A percentile compares a stretch with the other conserved stretches of the same genome.
phyloP scores from a whole-genome alignment of 64 coral and sea anemone genomes.

The Montipora efflorescens region DNA sequence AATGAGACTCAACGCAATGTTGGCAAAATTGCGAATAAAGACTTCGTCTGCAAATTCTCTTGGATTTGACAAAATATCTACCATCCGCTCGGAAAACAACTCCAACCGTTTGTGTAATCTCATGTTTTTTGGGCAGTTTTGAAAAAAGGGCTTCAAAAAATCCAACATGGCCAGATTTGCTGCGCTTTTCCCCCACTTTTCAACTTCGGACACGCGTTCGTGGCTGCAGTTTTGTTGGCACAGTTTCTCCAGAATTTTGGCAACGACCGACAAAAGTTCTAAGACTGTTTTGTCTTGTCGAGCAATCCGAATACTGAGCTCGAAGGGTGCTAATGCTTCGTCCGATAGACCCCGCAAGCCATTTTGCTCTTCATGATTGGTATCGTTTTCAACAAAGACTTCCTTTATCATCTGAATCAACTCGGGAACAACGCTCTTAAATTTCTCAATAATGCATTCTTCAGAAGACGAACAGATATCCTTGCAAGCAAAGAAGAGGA shows the following conservation, averaged over 20 bases:
- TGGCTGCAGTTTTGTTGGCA: not conserved
- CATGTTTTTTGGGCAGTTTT: too few species aligned
- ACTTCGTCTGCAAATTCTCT: too few species aligned
- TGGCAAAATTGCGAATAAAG: too few species aligned
- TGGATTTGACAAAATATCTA: too few species aligned
- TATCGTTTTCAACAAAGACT: not conserved
- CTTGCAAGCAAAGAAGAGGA: not conserved
- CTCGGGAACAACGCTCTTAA: not conserved
- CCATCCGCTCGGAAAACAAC: too few species aligned
- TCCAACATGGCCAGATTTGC: not conserved
- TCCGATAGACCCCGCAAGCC: not conserved
- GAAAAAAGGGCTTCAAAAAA: too few species aligned
- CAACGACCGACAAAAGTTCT: not conserved
- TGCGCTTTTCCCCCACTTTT: not conserved
- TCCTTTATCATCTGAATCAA: not conserved
- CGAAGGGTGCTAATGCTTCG: not conserved
- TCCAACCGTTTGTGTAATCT: too few species aligned
- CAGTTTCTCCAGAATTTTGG: slow-evolving; percentile 6
- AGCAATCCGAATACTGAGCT: not conserved
- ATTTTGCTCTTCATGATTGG: not conserved
- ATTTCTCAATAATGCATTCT: not conserved
- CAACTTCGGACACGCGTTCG: not conserved
- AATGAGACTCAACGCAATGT: too few species aligned
- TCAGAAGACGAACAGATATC: not conserved
- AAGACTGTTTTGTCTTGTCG: not conserved